Evolutionary conservation across 2,113 vertebrate species (phyloP), one percentile per base, ranked within the genome.

Genomic region (Alces alces): DNA sequence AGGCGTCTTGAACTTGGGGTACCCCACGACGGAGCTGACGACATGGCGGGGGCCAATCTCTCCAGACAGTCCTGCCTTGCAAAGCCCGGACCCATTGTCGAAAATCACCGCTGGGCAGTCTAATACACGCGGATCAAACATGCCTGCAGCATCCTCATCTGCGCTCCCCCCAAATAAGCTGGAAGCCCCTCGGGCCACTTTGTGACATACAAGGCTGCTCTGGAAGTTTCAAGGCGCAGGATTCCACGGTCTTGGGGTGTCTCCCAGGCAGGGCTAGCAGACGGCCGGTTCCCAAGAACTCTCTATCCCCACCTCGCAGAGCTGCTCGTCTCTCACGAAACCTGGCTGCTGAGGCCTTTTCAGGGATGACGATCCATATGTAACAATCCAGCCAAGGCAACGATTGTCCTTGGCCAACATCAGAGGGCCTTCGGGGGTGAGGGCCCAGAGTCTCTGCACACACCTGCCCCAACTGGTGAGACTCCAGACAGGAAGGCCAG

Each of bases 61-160:
- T 1, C 98, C 98, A 0, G 99, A 95, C 1, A 99, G 83, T 14
- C 98, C 98, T 0, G 98, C 97, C 25, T 98, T 99, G 27, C 97
- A 90, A 45, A 99, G 57, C 5, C 98, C 98, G 0, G 98, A 98
- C 5, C 97, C 96, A 0, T 95, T 76, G 93, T 98, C 98, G 0
- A 98, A 97, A 88, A 98, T 97, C 79, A 97, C 96, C 0, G 97
- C 98, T 0, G 98, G 97, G 5, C 89, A 36, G 2, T 98, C 98
- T n/a, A 98, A 30, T 0, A 3, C 0, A 0, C 76, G 93, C 0
- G 66, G 52, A 12, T 36, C 58, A 16, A 30, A 61, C 98, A 98
- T 98, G 79, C 3, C 89, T 36, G 54, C 25, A 0, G 17, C 39
- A 11, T 3, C 27, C 36, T 21, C 57, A 3, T 3, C 73, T 1